These are phyloP conservation scores for Mesorhabditis spiculigera DNA, from an alignment of 2,888 invertebrate genomes.

Conservation along the genomic window DNA sequence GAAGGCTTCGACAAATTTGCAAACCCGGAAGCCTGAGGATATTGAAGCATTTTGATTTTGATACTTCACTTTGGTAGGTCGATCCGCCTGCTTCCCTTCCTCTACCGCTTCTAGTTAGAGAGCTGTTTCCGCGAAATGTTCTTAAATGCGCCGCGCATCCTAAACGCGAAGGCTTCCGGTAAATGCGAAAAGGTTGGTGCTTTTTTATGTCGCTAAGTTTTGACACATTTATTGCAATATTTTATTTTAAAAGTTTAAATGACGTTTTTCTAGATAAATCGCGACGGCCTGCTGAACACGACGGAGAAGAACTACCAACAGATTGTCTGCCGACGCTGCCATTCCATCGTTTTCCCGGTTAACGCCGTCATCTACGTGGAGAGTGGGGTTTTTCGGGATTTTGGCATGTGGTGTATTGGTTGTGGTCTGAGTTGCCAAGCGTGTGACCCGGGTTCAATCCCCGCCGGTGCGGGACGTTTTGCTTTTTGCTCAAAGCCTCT, in stretches of 20 bases:
- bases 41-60: too few species aligned
- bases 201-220: too few species aligned
- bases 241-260: slow-evolving; percentile 7
- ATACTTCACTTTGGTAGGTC: too few species aligned
- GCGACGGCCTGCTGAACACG: slow-evolving; percentile 34
- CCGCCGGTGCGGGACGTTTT: too few species aligned
- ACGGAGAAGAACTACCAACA: slow-evolving; percentile 37
- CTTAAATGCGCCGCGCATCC: background rate
- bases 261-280: slow-evolving; percentile 19
- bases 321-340: slow-evolving; percentile 46
- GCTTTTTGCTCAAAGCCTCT: too few species aligned
- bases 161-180: slow-evolving; percentile 22
- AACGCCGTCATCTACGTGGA: slow-evolving; percentile 38
- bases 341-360: slow-evolving; percentile 41
- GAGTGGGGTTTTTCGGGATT: slow-evolving; percentile 13
- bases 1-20: too few species aligned
- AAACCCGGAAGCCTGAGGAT: too few species aligned
- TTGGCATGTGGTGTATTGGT: background rate
- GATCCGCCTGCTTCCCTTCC: too few species aligned
- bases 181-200: slow-evolving; percentile 24
- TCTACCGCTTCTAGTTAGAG: too few species aligned
- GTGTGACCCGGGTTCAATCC: too few species aligned
- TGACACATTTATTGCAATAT: too few species aligned
- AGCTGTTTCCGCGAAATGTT: background rate
- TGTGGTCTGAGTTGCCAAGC: slow-evolving; percentile 8